phyloP scores from a whole-genome alignment of 2,888 invertebrate species.

The Baronia brevicornis region DNA sequence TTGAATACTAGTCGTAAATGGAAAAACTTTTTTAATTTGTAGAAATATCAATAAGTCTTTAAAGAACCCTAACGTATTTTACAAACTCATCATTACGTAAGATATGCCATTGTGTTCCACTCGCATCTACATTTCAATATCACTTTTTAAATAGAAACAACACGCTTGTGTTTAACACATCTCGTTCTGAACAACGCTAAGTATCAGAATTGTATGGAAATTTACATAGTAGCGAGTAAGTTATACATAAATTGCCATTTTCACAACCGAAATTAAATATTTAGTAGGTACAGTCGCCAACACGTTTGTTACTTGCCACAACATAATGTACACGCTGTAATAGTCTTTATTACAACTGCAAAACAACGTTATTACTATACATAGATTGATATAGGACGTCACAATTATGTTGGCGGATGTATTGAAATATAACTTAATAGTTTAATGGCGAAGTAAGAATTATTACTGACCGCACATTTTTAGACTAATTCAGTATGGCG shows the following conservation, averaged over 20 bases:
- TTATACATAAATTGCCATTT: constrained; percentile 72
- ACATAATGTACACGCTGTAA: constrained; percentile 5
- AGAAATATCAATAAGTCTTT: constrained; percentile 7
- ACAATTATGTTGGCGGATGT: constrained; percentile 19
- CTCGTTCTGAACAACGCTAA: constrained; percentile 54
- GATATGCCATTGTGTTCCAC: constrained; percentile 51
- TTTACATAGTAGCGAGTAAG: constrained; percentile 63
- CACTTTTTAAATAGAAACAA: constrained; percentile 54
- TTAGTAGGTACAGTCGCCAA: constrained; percentile 44
- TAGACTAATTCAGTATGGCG: constrained; percentile 21
- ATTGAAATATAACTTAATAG: constrained; percentile 52
- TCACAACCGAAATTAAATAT: constrained; percentile 76
- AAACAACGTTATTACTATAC: not conserved
- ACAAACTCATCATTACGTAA: constrained; percentile 29
- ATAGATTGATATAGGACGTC: constrained; percentile 6
- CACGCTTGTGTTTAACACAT: constrained; percentile 68
- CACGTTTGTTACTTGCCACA: constrained; percentile 14
- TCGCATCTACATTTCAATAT: constrained; percentile 42
- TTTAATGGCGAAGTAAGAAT: constrained; percentile 38
- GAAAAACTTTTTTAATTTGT: not conserved
- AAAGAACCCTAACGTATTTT: constrained; percentile 20
- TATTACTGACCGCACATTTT: constrained; percentile 37
- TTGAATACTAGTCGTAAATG: constrained; percentile 7
- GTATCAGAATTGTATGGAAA: constrained; percentile 58
- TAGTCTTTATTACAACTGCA: constrained; percentile 5